Percentiles rank a stretch among this genome's conserved stretches.
Conservation (phyloP, 1,140 invertebrate species). For the Andricus grossulariae region DNA sequence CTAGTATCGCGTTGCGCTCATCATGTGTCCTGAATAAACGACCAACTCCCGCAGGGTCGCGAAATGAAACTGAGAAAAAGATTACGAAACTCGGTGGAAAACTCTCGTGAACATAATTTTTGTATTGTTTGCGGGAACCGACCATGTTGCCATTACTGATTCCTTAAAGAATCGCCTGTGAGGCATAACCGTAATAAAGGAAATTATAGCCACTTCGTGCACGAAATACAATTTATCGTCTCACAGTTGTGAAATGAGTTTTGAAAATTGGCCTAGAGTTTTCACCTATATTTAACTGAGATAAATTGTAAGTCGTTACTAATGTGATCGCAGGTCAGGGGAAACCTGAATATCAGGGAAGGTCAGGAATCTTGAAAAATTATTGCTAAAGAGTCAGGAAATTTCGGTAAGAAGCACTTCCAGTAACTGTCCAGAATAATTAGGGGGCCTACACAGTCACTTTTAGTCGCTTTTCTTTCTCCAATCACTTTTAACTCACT, state of each 20-base stretch:
- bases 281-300: background rate
- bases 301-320: too few species aligned
- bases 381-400: too few species aligned
- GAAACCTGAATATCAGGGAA: too few species aligned
- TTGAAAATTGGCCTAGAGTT: slow-evolving; percentile 12
- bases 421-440: too few species aligned
- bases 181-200: slow-evolving; percentile 65
- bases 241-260: slow-evolving; percentile 39
- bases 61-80: slow-evolving; percentile 62
- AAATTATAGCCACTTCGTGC: slow-evolving; percentile 60
- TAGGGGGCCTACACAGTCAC: too few species aligned
- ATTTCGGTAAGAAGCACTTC: too few species aligned
- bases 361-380: too few species aligned
- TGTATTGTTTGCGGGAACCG: slow-evolving; percentile 69
- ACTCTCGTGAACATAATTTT: slow-evolving; percentile 75
- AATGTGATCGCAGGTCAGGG: too few species aligned
- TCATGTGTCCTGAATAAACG: slow-evolving; percentile 69
- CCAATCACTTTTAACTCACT: too few species aligned
- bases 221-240: slow-evolving; percentile 51
- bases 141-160: slow-evolving; percentile 66
- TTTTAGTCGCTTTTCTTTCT: too few species aligned
- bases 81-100: slow-evolving; percentile 68
- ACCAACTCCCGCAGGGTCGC: slow-evolving; percentile 53
- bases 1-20: slow-evolving; percentile 51
- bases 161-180: slow-evolving; percentile 62